Conservation (phyloP, 2,113 vertebrate species). For the Sialia sialis region DNA sequence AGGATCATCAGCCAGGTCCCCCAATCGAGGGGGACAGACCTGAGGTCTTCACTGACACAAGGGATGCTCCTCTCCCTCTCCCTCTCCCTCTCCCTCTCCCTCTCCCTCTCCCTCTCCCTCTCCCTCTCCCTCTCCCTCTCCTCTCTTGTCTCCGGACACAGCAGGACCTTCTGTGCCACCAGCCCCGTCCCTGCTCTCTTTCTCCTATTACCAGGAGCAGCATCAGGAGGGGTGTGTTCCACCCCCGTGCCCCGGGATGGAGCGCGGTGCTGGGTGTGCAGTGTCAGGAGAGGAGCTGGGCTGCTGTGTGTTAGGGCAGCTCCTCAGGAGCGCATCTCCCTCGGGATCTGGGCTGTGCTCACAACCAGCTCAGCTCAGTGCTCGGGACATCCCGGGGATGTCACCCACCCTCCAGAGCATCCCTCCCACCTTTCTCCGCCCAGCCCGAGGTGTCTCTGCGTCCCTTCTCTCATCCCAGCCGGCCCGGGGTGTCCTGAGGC, state of each 20-base stretch:
- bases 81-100: not conserved
- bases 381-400: accelerated
- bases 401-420: not conserved
- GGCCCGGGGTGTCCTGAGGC: not conserved
- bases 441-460: accelerated
- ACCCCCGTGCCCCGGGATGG: too few relatives aligned
- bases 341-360: not conserved
- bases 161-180: not conserved
- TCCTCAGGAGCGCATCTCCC: not conserved
- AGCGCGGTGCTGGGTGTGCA: not conserved
- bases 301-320: not conserved
- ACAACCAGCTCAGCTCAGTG: not conserved
- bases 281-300: conserved; percentile 17
- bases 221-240: accelerated
- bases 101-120: too few relatives aligned
- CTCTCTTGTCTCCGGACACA: not conserved
- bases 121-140: too few relatives aligned
- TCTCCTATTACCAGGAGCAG: not conserved
- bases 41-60: not conserved
- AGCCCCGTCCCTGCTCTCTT: not conserved
- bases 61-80: too few relatives aligned
- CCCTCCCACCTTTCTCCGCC: not conserved
- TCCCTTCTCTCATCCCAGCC: accelerated
- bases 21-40: not conserved
- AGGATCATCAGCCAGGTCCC: not conserved